Conservation (phyloP, 2,797 vertebrate species). For the Lithobates sylvaticus region DNA sequence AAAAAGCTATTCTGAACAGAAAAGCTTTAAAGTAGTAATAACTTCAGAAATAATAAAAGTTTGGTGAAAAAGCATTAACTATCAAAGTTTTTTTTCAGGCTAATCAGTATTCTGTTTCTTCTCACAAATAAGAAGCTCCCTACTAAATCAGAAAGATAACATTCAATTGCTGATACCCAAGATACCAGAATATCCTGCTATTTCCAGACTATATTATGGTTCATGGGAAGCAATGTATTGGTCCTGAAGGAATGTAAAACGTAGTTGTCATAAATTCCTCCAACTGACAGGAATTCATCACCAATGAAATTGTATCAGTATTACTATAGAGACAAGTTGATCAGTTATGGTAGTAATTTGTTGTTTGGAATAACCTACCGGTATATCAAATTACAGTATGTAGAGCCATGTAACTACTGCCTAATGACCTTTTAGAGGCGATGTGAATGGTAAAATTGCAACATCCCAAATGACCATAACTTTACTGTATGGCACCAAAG, state of each 20-base stretch:
- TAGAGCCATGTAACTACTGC: too few species aligned
- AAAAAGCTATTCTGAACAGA: slow-evolving; percentile 40
- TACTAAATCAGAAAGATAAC: slow-evolving; percentile 48
- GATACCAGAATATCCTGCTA: slow-evolving; percentile 33
- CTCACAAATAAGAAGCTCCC: slow-evolving; percentile 44
- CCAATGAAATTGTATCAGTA: background rate
- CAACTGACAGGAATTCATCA: slow-evolving; percentile 11
- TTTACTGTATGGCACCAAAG: too few species aligned
- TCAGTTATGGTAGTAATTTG: too few species aligned
- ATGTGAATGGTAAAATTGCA: too few species aligned
- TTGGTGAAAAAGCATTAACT: slow-evolving; percentile 49
- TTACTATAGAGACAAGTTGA: background rate
- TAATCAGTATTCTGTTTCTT: slow-evolving; percentile 59
- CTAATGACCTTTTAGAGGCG: too few species aligned
- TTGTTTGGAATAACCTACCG: too few species aligned
- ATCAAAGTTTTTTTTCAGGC: slow-evolving; percentile 41
- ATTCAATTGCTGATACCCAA: slow-evolving; percentile 54
- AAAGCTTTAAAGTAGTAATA: slow-evolving; percentile 48
- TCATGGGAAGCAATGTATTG: slow-evolving; percentile 24
- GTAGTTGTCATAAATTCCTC: slow-evolving; percentile 24
- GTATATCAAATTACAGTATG: too few species aligned
- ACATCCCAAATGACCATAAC: too few species aligned
- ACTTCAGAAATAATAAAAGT: slow-evolving; percentile 56
- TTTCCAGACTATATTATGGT: slow-evolving; percentile 37
- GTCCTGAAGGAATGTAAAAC: slow-evolving; percentile 16